A percentile compares a stretch with the other conserved stretches of the same genome.
Conservation (phyloP, 2,888 invertebrate species). For the Eristalis pertinax region DNA sequence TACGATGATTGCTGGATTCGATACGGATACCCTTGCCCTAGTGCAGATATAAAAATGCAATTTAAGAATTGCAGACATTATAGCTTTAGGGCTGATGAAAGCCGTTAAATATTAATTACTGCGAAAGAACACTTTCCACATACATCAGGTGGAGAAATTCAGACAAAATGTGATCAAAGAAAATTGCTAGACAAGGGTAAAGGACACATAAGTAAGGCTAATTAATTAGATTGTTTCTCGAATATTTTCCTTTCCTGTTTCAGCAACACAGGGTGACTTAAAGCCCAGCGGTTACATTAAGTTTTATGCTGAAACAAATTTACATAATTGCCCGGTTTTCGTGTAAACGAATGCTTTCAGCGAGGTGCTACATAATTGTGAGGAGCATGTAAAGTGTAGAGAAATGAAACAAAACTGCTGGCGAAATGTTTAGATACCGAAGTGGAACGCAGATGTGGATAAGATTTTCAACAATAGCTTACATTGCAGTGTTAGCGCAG, state of each 20-base stretch:
- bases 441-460: too few relatives aligned
- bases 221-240: neutral
- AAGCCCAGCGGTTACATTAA: neutral
- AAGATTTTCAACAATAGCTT: neutral
- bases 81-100: neutral
- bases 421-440: too few relatives aligned
- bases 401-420: too few relatives aligned
- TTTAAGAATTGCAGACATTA: neutral
- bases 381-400: too few relatives aligned
- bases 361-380: too few relatives aligned
- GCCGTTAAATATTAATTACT: neutral
- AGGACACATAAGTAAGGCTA: neutral
- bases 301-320: neutral
- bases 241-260: neutral
- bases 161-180: neutral
- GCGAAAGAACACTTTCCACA: neutral
- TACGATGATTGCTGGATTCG: too few relatives aligned
- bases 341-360: neutral
- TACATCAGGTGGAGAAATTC: neutral
- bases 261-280: neutral
- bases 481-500: neutral
- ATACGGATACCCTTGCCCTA: neutral
- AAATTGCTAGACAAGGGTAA: neutral
- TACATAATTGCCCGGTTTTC: neutral
- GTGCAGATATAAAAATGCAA: neutral